phyloP scores from a whole-genome alignment of 1,140 invertebrate genomes.

The Metaphire vulgaris region DNA sequence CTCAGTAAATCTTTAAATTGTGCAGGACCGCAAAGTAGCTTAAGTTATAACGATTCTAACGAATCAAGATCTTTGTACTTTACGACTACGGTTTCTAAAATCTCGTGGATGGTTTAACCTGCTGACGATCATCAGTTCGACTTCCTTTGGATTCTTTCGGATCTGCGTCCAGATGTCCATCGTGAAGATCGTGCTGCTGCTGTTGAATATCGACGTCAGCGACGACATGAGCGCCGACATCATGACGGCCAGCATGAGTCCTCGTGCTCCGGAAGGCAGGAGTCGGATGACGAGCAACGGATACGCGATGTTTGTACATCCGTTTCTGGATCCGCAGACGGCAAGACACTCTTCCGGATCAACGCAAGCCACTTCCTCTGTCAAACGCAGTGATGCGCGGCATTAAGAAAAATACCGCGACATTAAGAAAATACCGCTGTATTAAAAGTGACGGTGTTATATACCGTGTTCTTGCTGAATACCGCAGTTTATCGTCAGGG shows the following conservation, averaged over 20 bases:
- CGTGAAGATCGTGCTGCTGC: constrained; percentile 56
- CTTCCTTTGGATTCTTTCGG: constrained; percentile 44
- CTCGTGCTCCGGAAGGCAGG: constrained; percentile 27
- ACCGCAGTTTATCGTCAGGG: no score
- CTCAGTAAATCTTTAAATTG: no score
- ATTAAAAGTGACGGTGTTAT: no score
- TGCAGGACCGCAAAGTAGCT: no score
- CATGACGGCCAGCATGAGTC: constrained; percentile 32
- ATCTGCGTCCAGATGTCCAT: constrained; percentile 55
- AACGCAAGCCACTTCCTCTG: constrained; percentile 22
- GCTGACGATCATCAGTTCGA: constrained; percentile 55
- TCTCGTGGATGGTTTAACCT: no score
- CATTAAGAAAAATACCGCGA: no score
- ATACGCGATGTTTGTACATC: constrained; percentile 29
- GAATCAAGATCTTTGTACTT: no score
- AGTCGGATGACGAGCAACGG: constrained; percentile 24
- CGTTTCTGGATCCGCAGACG: constrained; percentile 17
- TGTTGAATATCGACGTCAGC: constrained; percentile 57
- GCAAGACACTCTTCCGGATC: constrained; percentile 22
- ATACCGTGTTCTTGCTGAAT: no score
- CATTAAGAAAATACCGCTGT: no score
- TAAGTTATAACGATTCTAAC: no score
- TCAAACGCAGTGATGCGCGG: no score
- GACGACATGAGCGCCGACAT: constrained; percentile 31
- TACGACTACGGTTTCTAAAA: no score